These are phyloP conservation scores for Ophraella communa DNA, from an alignment of 2,888 invertebrate genomes.

Conservation along the genomic window DNA sequence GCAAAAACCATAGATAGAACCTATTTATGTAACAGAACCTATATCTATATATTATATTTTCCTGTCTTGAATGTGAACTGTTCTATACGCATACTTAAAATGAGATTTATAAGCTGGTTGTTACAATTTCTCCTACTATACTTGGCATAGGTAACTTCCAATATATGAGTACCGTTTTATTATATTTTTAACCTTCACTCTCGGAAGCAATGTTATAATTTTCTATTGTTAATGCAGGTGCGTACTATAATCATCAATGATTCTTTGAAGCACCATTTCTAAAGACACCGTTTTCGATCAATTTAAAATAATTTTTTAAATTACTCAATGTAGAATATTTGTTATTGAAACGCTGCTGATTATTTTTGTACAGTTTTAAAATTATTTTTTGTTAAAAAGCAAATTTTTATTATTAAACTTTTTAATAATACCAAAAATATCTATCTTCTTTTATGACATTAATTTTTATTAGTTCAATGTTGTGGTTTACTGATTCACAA, in stretches of 20 bases:
- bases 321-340: no score
- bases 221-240: background rate
- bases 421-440: no score
- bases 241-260: background rate
- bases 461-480: background rate
- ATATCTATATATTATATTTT: no score
- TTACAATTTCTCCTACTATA: conserved; percentile 12
- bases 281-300: background rate
- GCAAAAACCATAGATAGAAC: no score
- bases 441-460: background rate
- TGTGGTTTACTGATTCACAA: background rate
- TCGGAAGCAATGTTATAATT: background rate
- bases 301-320: no score
- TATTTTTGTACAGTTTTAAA: no score
- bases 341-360: no score
- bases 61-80: background rate
- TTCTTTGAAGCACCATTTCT: background rate
- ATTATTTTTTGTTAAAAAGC: no score
- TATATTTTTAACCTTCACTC: conserved; percentile 1
- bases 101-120: conserved; percentile 16
- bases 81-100: background rate
- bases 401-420: no score
- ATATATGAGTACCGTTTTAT: background rate
- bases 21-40: no score
- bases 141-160: conserved; percentile 10